Base-by-base conservation (phyloP, 2,888 invertebrate genomes). In the Microctonus hyperodae region DNA sequence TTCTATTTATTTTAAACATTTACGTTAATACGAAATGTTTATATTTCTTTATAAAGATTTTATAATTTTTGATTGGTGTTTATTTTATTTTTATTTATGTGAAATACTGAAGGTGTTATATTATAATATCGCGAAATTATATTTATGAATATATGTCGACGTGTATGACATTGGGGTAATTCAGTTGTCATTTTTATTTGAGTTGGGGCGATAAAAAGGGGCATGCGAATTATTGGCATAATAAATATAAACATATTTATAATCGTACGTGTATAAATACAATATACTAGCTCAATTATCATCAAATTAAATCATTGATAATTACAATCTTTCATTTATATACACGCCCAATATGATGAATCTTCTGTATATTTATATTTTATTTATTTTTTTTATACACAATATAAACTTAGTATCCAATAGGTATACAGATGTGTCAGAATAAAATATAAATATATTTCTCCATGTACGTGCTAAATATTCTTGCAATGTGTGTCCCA, bases 281-380 rank as follows among this genome's bases (percentile, higher is more conserved):
- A n/a, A n/a, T n/a, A n/a, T n/a, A n/a, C n/a, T n/a, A n/a, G n/a
- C n/a, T n/a, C n/a, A n/a, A n/a, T n/a, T n/a, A n/a, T n/a, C n/a
- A n/a, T n/a, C n/a, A n/a, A n/a, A n/a, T n/a, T 37, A 20, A 44
- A n/a, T n/a, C 55, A 40, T 60, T 65, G 37, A 65, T 65, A 67
- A 65, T 69, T 67, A 59, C 67, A 56, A 69, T 70, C 67, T 69
- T 64, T 67, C 63, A 58, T 69, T 69, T 69, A 55, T n/a, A n/a
- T 7, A 28, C 59, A 53, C 59, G 63, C 60, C 40, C n/a, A 20
- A 25, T 59, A 61, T 20, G 35, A 51, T 53, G 51, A 40, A 51
- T 59, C 57, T 50, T 28, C 60, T 25, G 48, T 31, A 64, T 44
- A n/a, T 31, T 23, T 50, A 40, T 40, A 20, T 11, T 22, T 33